phyloP scores from a whole-genome alignment of 2,113 vertebrate species.

The Amia ocellicauda region DNA sequence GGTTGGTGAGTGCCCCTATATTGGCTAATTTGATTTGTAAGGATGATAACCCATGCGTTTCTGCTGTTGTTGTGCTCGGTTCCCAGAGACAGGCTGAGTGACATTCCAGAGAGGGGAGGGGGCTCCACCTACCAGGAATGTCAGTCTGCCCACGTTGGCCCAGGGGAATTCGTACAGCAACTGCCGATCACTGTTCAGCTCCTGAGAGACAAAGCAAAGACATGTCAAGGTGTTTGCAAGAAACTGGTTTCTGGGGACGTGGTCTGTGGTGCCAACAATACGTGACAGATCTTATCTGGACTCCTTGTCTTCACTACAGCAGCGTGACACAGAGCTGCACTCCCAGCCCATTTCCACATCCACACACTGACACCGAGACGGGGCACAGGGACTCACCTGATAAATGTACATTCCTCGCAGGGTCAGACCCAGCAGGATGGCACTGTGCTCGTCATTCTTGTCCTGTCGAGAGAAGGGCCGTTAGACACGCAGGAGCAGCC shows the following conservation, averaged over 20 bases:
- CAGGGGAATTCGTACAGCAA: conserved; percentile 85
- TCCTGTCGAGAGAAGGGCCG: conserved; percentile 62
- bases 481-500: conserved; percentile 45
- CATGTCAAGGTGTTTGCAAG: not conserved
- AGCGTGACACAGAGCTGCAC: no score
- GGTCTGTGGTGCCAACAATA: no score
- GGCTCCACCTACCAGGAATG: conserved; percentile 72
- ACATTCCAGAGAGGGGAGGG: conserved; percentile 3
- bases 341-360: no score
- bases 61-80: not conserved
- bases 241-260: not conserved
- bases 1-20: no score
- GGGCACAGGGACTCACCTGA: conserved; percentile 69
- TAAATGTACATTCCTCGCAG: conserved; percentile 85
- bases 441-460: conserved; percentile 79
- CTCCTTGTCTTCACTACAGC: no score
- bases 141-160: conserved; percentile 78
- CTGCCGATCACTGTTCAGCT: conserved; percentile 68
- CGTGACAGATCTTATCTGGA: not conserved
- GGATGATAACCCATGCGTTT: not conserved
- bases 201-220: conserved; percentile 61
- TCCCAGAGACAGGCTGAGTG: conserved; percentile 18
- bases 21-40: not conserved
- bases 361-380: no score
- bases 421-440: conserved; percentile 80